A percentile compares a stretch with the other conserved stretches of the same genome.
phyloP scores from a whole-genome alignment of 2,797 vertebrate genomes.

The Cryptoblepharus egeriae region DNA sequence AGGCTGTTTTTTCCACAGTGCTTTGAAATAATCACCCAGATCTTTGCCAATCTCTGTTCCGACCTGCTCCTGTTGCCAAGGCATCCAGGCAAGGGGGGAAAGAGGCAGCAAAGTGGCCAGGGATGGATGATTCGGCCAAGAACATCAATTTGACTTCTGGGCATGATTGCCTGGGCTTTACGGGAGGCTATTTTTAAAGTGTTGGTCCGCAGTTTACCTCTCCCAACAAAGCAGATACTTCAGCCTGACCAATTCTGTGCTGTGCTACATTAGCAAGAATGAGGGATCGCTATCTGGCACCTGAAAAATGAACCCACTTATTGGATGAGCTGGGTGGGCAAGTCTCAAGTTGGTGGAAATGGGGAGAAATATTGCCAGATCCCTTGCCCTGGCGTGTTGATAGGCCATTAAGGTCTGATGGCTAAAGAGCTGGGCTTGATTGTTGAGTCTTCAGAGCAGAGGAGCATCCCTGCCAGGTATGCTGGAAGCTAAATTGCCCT shows the following conservation, averaged over 20 bases:
- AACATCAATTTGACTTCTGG: neutral
- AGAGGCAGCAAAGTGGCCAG: rapidly evolving
- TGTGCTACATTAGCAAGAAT: no score
- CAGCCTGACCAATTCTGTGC: rapidly evolving
- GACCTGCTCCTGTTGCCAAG: neutral
- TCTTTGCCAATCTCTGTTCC: neutral
- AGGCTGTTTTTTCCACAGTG: neutral
- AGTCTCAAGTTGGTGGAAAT: no score
- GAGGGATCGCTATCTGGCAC: no score
- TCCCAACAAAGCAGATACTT: neutral
- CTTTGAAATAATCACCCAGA: neutral
- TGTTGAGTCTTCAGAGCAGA: no score
- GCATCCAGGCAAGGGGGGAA: neutral
- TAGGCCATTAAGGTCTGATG: no score
- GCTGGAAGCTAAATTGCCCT: no score
- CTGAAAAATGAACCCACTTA: no score
- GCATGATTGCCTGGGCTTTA: rapidly evolving
- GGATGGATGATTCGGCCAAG: rapidly evolving
- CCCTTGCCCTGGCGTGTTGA: no score
- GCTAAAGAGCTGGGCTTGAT: no score
- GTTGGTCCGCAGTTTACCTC: neutral
- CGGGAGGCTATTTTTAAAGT: neutral
- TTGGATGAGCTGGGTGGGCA: no score
- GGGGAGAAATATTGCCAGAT: no score
- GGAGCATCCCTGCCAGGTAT: no score